phyloP scores from a whole-genome alignment of 2,888 invertebrate genomes.

The Stenotaenia linearis region DNA sequence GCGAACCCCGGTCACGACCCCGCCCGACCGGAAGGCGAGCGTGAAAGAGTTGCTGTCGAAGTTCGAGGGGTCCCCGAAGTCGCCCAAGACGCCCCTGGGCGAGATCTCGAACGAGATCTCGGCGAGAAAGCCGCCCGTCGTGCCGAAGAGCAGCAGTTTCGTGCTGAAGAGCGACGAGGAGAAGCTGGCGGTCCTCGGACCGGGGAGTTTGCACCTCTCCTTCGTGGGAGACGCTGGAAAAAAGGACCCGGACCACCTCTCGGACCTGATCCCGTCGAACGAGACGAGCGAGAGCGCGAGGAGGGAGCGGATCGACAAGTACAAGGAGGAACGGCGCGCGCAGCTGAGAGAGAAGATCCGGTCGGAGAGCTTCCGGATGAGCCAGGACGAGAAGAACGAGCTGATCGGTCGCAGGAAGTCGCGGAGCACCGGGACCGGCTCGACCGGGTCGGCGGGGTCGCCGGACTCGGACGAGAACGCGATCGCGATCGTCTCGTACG shows the following conservation, averaged over 20 bases:
- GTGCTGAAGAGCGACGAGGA: neutral
- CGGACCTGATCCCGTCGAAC: neutral
- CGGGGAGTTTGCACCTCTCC: neutral
- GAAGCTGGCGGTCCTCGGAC: neutral
- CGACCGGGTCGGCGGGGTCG: conserved; percentile 10
- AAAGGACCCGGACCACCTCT: neutral
- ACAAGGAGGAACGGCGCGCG: conserved; percentile 81
- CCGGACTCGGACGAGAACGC: neutral
- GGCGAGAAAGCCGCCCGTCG: conserved; percentile 28
- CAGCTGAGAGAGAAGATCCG: conserved; percentile 80
- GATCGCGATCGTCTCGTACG: neutral
- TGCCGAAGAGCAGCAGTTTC: neutral
- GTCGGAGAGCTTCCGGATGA: conserved; percentile 51
- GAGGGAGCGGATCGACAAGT: conserved; percentile 78
- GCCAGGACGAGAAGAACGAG: conserved; percentile 55
- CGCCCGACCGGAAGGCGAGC: conserved; percentile 39
- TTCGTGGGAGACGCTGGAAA: neutral
- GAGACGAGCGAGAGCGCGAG: conserved; percentile 49
- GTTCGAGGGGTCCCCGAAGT: conserved; percentile 38
- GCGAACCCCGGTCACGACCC: conserved; percentile 14
- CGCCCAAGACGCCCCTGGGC: conserved; percentile 26
- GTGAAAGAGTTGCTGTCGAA: conserved; percentile 41
- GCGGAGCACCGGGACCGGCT: conserved; percentile 41
- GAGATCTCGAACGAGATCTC: conserved; percentile 28
- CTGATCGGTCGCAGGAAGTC: conserved; percentile 56